Evolutionary conservation across 2,888 invertebrate species (phyloP), one percentile per base, ranked within the genome.

Genomic region (Gisinianus flammeolus): DNA sequence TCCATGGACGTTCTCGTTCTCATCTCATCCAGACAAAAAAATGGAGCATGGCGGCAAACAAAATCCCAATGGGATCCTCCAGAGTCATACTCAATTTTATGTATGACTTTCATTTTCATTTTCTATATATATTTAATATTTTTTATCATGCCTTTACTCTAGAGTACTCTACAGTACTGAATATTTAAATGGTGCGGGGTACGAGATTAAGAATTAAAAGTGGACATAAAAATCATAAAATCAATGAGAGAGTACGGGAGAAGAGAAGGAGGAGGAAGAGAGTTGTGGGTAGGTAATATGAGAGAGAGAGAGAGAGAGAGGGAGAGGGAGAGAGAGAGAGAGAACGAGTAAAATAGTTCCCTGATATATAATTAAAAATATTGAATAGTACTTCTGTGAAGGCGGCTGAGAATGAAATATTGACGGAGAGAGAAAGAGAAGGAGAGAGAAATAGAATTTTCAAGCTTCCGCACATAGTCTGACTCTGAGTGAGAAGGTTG

Each of bases 401-500:
- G 19, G n/a, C n/a, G n/a, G n/a, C 16, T 5, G 54, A 44, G 26
- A 64, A 64, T 24, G 64, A 64, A 64, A n/a, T n/a, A n/a, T n/a
- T n/a, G 66, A 12, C 30, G 16, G 64, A 64, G 64, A 64, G 26
- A 4, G 64, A 24, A 28, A 22, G 26, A 64, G 64, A 64, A 16
- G 30, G 35, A 26, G 70, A 54, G 52, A 71, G 30, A 71, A 30
- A 54, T 26, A 30, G 52, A 26, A 33, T 35, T 33, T 69, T 10
- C 67, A 69, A 54, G 54, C 54, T 19, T 54, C 44, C 44, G 6
- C 44, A 10, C 44, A 10, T 16, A 58, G 62, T 12, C 62, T 64
- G 62, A 64, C 62, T 66, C 30, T 3, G 31, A 30, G 28, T 12
- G 66, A 66, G 31, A 12, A 16, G 35, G 22, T 68, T 73, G 73